Evolutionary conservation across 2,113 vertebrate species (phyloP), one percentile per base, ranked within the genome.

Genomic region (Furnarius figulus): DNA sequence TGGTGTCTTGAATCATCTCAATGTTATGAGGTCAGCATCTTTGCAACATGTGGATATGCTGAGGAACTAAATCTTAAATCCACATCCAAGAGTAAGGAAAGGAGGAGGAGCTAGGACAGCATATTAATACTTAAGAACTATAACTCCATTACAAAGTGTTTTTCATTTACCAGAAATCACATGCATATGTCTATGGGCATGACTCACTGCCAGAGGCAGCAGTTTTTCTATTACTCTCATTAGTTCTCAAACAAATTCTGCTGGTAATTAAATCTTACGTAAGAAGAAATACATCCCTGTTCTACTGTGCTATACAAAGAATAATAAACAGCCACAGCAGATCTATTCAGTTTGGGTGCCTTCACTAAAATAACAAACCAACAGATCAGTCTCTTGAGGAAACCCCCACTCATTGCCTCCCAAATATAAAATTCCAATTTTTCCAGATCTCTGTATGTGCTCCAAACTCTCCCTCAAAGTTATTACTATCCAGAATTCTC

Each of bases 191-290:
- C 39, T 85, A 68, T 3, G 25, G 19, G 68, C 25, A 71, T 16
- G 61, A 93, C 66, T 37, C 71, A 71, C 8, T 72, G 42, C 61
- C 68, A 82, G 24, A 95, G 21, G 49, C 58, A 85, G n/a, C 23
- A 44, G 47, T 81, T 90, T 91, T 96, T 90, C 72, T 87, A 37
- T 39, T 75, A 93, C 23, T 56, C n/a, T 93, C 47, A 73, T 81
- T 82, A 89, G 21, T 52, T 88, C 76, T 86, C 73, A 92, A 80
- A 83, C 16, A 94, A 75, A 95, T 78, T 25, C 65, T 47, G 56
- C 19, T 56, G 68, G 12, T 70, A 91, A 93, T 88, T 86, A 92
- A 27, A 79, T 39, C 65, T 79, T 75, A 59, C 0, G 2, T 55
- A 70, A 74, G 78, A 86, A 83, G 35, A 91, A 94, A 59, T 82